phyloP scores from a whole-genome alignment of 2,797 vertebrate species.

The Pangasius larnaudii region DNA sequence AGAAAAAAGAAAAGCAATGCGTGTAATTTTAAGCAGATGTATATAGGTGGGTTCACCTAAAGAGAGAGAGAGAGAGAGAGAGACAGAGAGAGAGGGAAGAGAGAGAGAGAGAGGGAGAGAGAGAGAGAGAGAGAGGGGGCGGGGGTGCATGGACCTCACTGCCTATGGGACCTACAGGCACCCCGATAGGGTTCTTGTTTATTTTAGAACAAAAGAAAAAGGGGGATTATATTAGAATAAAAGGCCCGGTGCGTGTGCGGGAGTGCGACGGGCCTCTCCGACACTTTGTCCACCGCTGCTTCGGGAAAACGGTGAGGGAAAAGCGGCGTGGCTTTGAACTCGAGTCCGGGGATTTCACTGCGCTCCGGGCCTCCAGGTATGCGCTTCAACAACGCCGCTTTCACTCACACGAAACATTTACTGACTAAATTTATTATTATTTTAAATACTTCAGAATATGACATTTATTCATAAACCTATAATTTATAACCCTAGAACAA shows the following conservation, averaged over 20 bases:
- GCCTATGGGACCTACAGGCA: conserved; percentile 77
- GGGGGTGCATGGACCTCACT: conserved; percentile 78
- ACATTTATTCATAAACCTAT: background rate
- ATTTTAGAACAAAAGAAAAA: conserved; percentile 79
- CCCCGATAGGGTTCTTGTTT: conserved; percentile 78
- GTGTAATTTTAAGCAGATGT: conserved; percentile 64
- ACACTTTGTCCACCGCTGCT: conserved; percentile 69
- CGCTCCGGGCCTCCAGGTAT: conserved; percentile 73
- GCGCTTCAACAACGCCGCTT: conserved; percentile 47
- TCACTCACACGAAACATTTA: conserved; percentile 7
- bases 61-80: conserved; percentile 2
- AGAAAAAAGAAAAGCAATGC: conserved; percentile 50
- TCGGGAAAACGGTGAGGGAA: conserved; percentile 68
- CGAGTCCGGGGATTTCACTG: conserved; percentile 76
- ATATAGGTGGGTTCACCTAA: conserved; percentile 8
- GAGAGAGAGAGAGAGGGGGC: conserved; percentile 68
- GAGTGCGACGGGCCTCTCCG: conserved; percentile 73
- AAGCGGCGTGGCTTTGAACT: conserved; percentile 76
- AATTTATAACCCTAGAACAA: too few species aligned
- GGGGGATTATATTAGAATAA: conserved; percentile 64
- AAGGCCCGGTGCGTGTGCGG: conserved; percentile 70
- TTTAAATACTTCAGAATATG: background rate
- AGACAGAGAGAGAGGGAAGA: conserved; percentile 36
- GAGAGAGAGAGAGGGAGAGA: conserved; percentile 41
- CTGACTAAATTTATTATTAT: too few species aligned